phyloP scores from a whole-genome alignment of 2,113 vertebrate species.

The Crotalus helleri region DNA sequence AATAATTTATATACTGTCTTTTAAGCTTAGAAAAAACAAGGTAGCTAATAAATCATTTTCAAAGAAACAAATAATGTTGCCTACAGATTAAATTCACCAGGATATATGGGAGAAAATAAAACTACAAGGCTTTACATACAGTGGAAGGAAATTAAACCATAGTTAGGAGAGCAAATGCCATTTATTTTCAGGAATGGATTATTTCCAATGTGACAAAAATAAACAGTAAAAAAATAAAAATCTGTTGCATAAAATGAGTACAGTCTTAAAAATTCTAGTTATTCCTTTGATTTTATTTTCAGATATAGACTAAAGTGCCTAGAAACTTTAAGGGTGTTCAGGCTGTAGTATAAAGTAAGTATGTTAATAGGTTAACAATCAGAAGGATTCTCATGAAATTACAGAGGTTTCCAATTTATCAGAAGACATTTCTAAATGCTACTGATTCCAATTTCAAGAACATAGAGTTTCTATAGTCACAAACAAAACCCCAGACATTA shows the following conservation, averaged over 20 bases:
- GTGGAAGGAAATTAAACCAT: neutral
- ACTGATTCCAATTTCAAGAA: neutral
- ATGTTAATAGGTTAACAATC: neutral
- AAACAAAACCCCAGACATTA: neutral
- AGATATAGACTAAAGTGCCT: neutral
- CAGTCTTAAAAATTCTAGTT: neutral
- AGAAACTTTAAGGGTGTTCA: neutral
- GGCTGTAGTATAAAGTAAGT: neutral
- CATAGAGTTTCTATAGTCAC: conserved; percentile 8
- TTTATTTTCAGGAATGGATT: neutral
- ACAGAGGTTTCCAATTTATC: neutral
- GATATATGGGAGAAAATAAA: neutral
- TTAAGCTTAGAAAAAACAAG: neutral
- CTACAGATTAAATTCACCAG: neutral
- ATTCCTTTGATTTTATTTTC: neutral
- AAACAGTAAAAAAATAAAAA: neutral
- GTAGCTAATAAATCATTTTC: neutral
- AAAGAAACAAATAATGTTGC: neutral
- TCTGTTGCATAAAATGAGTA: neutral
- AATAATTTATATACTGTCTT: neutral
- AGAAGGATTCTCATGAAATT: neutral
- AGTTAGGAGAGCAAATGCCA: neutral
- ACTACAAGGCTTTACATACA: neutral
- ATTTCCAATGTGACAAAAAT: neutral
- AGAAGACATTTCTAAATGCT: neutral